Percentiles rank a stretch among this genome's conserved stretches.
These are phyloP conservation scores for Thera obeliscata DNA, from an alignment of 2,888 invertebrate species.

Conservation along the genomic window DNA sequence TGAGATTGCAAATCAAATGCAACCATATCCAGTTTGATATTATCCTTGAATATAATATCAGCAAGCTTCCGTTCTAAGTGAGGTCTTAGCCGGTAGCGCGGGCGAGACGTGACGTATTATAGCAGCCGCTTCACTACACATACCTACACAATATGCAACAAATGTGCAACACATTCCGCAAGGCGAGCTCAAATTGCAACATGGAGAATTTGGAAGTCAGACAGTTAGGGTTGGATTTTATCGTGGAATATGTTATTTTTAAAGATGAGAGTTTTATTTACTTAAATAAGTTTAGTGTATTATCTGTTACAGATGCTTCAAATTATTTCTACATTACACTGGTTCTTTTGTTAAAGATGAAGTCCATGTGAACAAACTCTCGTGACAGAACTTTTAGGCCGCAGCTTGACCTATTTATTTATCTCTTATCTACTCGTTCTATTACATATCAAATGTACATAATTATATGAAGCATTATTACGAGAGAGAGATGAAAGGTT, in stretches of 20 bases:
- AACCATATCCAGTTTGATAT: slow-evolving; percentile 50
- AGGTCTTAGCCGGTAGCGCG: slow-evolving; percentile 53
- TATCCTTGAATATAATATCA: slow-evolving; percentile 53
- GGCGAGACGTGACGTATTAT: slow-evolving; percentile 65
- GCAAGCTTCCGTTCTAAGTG: slow-evolving; percentile 56
- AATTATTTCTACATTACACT: too few relatives aligned
- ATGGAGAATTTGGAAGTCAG: slow-evolving; percentile 33
- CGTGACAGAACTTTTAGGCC: too few relatives aligned
- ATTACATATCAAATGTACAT: too few relatives aligned
- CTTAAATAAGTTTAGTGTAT: neutral
- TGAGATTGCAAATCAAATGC: slow-evolving; percentile 22
- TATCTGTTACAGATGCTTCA: too few relatives aligned
- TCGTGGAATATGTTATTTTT: neutral
- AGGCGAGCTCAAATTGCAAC: slow-evolving; percentile 38
- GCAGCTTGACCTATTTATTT: too few relatives aligned
- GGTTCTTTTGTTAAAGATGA: too few relatives aligned
- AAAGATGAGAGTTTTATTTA: neutral
- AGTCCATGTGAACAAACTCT: too few relatives aligned
- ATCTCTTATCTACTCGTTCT: too few relatives aligned
- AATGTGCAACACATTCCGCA: slow-evolving; percentile 55
- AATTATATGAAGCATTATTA: slow-evolving; percentile 1
- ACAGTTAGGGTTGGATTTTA: slow-evolving; percentile 1
- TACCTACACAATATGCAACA: slow-evolving; percentile 62
- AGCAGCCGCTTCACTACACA: slow-evolving; percentile 57
- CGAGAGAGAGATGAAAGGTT: slow-evolving; percentile 62